Evolutionary conservation across 2,113 vertebrate genomes (phyloP), one percentile per base, ranked within the genome.

Genomic region (Gymnarchus niloticus): DNA sequence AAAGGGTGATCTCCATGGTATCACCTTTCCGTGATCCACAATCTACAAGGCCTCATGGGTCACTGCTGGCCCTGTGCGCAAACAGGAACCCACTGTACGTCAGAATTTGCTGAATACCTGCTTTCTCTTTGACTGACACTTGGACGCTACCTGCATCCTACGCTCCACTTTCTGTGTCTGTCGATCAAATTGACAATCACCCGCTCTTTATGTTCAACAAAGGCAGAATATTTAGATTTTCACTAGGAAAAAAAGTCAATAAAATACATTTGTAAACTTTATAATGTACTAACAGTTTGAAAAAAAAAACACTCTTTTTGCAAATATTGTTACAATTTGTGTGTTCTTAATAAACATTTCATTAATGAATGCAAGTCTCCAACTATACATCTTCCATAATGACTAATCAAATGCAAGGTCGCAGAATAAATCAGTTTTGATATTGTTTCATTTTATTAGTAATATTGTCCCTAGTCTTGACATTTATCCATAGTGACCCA

Each of bases 311-410:
- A 14, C 37, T 69, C 88, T 83, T 73, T 87, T 81, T 88, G 87
- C 87, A 89, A 90, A 90, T 89, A 87, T 61, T 85, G 88, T 88
- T 88, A 76, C 57, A 52, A 37, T 90, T 91, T 90, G 86, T 86
- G 87, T 88, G 87, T 89, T 85, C 76, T 88, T 88, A 51, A 51
- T 48, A 25, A 51, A 44, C 8, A 80, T 12, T 23, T 49, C 33
- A 69, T 6, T 69, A 41, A 69, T 69, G 28, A 69, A 69, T 14
- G 5, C 12, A 21, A 73, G 4, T 6, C 33, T 41, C 65, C 12
- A 73, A 73, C 33, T 21, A 14, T 41, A 3, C 65, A 41, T 73
- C 33, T 41, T 73, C 33, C 65, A 25, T 73, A 41, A 19, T 2
- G 10, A 65, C 59, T 65, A 28, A 65, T 65, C 59, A n/a, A 65